Evolutionary conservation across 2,888 invertebrate genomes (phyloP), one percentile per base, ranked within the genome.

Genomic region (Agonum fuliginosum): DNA sequence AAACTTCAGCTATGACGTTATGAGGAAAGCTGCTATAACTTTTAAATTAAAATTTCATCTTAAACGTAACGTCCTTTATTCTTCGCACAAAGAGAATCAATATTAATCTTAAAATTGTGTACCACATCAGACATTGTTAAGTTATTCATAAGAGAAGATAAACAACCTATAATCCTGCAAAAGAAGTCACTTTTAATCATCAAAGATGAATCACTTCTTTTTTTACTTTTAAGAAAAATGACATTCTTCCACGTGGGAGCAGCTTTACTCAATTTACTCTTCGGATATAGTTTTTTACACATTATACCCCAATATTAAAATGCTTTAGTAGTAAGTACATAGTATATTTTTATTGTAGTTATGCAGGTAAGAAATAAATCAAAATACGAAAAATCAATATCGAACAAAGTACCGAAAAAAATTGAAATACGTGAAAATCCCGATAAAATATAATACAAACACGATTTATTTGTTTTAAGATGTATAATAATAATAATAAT

Each of bases 21-120:
- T 54, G 54, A 54, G 54, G 24, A 54, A 54, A 54, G 24, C 22
- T 54, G 54, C 24, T 27, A 3, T 51, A 54, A 54, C 54, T 54
- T 54, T 54, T 54, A 54, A 54, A 54, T 54, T 54, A 54, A 54
- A 54, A 54, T 54, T 54, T 54, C 54, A 54, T 54, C 54, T 54
- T 54, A 12, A 54, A 54, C 24, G 22, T 22, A 54, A 20, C 54
- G 54, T 54, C 54, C 24, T 37, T 51, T 54, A 54, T 54, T 27
- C 54, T n/a, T 54, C 5, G 54, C 22, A 54, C 54, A 54, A 54
- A 54, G 54, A 54, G 54, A 54, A 54, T 54, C 54, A 54, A 54
- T 54, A 54, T 54, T 54, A 24, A 54, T 27, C 24, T 54, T 24
- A 54, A 54, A 54, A 54, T 20, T 17, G 54, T 54, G 54, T 4